A percentile compares a stretch with the other conserved stretches of the same genome.
Evolutionary conservation across 2,888 invertebrate species (phyloP).

Genomic region (Elegia similella): DNA sequence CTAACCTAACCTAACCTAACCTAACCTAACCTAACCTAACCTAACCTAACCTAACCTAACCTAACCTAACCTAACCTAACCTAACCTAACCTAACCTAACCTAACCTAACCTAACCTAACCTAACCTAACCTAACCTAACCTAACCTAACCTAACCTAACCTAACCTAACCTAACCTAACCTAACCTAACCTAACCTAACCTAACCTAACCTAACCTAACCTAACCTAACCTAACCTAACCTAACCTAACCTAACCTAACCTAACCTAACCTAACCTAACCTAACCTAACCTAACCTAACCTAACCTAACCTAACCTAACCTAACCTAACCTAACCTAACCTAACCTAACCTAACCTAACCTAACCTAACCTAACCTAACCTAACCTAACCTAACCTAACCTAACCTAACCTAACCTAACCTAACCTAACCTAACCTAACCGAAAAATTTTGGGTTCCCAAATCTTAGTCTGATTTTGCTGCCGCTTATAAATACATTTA

Average conservation of each 20-base stretch:
- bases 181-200: slow-evolving; percentile 26
- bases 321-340: slow-evolving; percentile 25
- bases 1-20: slow-evolving; percentile 24
- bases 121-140: slow-evolving; percentile 29
- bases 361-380: slow-evolving; percentile 28
- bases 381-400: slow-evolving; percentile 28
- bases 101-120: slow-evolving; percentile 25
- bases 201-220: slow-evolving; percentile 21
- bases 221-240: slow-evolving; percentile 26
- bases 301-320: slow-evolving; percentile 26
- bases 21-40: slow-evolving; percentile 29
- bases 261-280: slow-evolving; percentile 27
- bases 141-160: slow-evolving; percentile 27
- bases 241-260: slow-evolving; percentile 25
- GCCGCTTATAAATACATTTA: no score
- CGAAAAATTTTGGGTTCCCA: no score
- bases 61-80: slow-evolving; percentile 26
- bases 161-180: slow-evolving; percentile 25
- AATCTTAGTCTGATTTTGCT: no score
- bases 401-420: no score
- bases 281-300: slow-evolving; percentile 25
- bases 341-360: slow-evolving; percentile 20
- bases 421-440: no score
- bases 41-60: slow-evolving; percentile 28
- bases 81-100: slow-evolving; percentile 25